Percentiles rank a stretch among this genome's conserved stretches.
phyloP scores from a whole-genome alignment of 2,888 invertebrate species.

The Eucriotettix oculatus region DNA sequence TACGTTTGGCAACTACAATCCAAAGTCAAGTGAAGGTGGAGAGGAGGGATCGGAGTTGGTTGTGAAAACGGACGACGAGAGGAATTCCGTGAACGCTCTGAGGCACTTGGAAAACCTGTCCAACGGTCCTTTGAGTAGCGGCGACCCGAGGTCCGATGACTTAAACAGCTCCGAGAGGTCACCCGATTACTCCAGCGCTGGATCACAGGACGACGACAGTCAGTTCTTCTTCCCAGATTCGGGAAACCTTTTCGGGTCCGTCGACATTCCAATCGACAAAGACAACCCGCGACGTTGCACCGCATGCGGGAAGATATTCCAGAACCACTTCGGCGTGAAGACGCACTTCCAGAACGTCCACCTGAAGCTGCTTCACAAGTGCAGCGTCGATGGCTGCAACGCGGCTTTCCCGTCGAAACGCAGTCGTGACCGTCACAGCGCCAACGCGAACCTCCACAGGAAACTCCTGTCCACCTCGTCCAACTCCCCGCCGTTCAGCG shows the following conservation, averaged over 20 bases:
- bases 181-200: conserved; percentile 35
- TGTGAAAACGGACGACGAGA: conserved; percentile 34
- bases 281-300: conserved; percentile 84
- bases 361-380: conserved; percentile 87
- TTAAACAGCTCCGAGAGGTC: conserved; percentile 41
- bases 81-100: conserved; percentile 51
- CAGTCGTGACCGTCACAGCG: conserved; percentile 81
- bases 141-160: conserved; percentile 33
- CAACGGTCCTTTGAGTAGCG: conserved; percentile 52
- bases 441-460: conserved; percentile 79
- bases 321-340: conserved; percentile 83
- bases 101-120: conserved; percentile 65
- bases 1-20: too few relatives aligned
- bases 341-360: conserved; percentile 93
- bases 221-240: conserved; percentile 49
- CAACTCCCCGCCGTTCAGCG: conserved; percentile 25
- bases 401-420: conserved; percentile 88
- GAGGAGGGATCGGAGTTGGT: conserved; percentile 22
- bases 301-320: conserved; percentile 84
- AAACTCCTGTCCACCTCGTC: conserved; percentile 64
- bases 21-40: conserved; percentile 2
- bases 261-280: conserved; percentile 78
- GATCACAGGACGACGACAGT: conserved; percentile 36
- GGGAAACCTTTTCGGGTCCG: conserved; percentile 53
- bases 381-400: conserved; percentile 86